These are phyloP conservation scores for Silurus glanis DNA, from an alignment of 2,113 vertebrate genomes.

Conservation along the genomic window DNA sequence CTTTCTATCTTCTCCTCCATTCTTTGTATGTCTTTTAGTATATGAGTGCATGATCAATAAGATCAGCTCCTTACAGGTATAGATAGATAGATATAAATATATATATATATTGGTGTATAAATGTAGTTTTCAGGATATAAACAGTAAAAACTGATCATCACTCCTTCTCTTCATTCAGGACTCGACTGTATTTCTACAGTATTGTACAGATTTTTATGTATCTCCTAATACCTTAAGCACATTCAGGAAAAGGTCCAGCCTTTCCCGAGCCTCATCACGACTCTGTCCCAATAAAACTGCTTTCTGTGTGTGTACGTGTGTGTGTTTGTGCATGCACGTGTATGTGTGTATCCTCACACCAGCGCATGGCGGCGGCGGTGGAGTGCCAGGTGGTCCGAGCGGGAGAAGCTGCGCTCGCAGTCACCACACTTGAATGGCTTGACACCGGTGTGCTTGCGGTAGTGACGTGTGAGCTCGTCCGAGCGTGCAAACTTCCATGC, in stretches of 20 bases:
- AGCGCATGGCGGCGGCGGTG: constrained; percentile 83
- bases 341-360: constrained; percentile 48
- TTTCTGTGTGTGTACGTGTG: neutral
- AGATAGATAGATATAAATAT: neutral
- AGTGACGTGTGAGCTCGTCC: constrained; percentile 67
- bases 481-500: constrained; percentile 89
- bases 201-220: no score
- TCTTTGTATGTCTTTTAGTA: constrained; percentile 7
- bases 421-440: constrained; percentile 88
- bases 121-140: constrained; percentile 38
- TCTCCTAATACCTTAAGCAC: neutral
- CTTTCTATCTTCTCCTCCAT: neutral
- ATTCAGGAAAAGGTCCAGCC: constrained; percentile 29
- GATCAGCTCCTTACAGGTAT: neutral
- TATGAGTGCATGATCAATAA: constrained; percentile 7
- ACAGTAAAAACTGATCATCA: constrained; percentile 16
- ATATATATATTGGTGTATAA: neutral
- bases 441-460: constrained; percentile 72
- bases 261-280: constrained; percentile 31
- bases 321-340: constrained; percentile 13
- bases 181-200: neutral
- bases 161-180: constrained; percentile 1
- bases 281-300: constrained; percentile 16
- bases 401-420: constrained; percentile 89
- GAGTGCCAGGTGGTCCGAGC: constrained; percentile 85